phyloP scores from a whole-genome alignment of 2,797 vertebrate species.

The Alauda arvensis region DNA sequence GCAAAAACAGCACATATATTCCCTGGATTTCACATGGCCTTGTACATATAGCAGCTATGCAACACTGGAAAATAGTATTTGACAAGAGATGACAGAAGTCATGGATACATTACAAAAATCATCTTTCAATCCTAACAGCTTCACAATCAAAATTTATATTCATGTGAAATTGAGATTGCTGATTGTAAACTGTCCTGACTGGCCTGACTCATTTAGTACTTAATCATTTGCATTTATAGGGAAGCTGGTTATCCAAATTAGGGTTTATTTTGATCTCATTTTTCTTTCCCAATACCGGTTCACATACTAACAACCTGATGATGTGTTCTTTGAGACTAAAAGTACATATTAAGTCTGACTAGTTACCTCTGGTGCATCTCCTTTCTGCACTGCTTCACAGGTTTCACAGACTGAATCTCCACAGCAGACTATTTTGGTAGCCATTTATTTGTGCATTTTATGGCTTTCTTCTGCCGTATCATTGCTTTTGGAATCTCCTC shows the following conservation, averaged over 20 bases:
- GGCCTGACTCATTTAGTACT: neutral
- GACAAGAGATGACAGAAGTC: slow-evolving; percentile 13
- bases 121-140: neutral
- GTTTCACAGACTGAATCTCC: neutral
- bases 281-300: neutral
- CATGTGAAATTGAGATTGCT: slow-evolving; percentile 1
- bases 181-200: neutral
- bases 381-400: neutral
- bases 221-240: neutral
- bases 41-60: neutral
- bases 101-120: neutral
- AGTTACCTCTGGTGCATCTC: neutral
- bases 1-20: slow-evolving; percentile 31
- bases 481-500: neutral
- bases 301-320: neutral
- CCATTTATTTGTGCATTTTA: neutral
- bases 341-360: neutral
- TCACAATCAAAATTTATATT: slow-evolving; percentile 3
- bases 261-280: neutral
- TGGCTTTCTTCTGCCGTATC: neutral
- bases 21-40: slow-evolving; percentile 5
- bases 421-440: neutral
- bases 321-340: neutral
- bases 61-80: neutral
- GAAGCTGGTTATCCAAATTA: neutral